Percentiles rank a stretch among this genome's conserved stretches.
Evolutionary conservation across 1,140 invertebrate species (phyloP).

Genomic region (Pseudobourletiella spinata): DNA sequence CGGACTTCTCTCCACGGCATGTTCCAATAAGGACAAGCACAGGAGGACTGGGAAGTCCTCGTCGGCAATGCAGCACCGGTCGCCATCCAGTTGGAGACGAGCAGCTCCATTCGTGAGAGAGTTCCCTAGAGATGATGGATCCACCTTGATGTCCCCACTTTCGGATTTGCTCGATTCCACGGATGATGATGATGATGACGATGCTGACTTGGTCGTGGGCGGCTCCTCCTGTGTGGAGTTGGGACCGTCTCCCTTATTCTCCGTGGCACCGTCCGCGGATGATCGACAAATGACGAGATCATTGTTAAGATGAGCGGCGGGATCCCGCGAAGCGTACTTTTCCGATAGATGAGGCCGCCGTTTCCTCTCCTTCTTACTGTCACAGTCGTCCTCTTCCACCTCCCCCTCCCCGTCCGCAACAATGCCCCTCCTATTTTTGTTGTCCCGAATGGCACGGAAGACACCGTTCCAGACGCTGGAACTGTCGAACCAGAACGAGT

Average conservation of each 20-base stretch:
- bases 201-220: too few relatives aligned
- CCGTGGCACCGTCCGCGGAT: background rate
- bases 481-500: slow-evolving; percentile 19
- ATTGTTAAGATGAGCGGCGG: background rate
- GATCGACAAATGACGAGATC: background rate
- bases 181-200: too few relatives aligned
- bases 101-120: slow-evolving; percentile 2
- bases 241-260: background rate
- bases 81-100: background rate
- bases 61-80: background rate
- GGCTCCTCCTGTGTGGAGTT: too few relatives aligned
- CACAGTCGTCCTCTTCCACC: too few relatives aligned
- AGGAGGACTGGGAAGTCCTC: slow-evolving; percentile 24
- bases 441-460: background rate
- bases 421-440: background rate
- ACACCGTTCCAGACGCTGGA: slow-evolving; percentile 5
- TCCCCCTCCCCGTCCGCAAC: background rate
- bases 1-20: slow-evolving; percentile 58
- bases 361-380: too few relatives aligned
- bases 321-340: background rate
- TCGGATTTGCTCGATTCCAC: background rate
- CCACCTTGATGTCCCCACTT: background rate
- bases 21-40: slow-evolving; percentile 55
- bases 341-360: background rate
- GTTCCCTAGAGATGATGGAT: background rate